Base-by-base conservation (phyloP, 2,797 vertebrate species). In the Dipus sagitta region DNA sequence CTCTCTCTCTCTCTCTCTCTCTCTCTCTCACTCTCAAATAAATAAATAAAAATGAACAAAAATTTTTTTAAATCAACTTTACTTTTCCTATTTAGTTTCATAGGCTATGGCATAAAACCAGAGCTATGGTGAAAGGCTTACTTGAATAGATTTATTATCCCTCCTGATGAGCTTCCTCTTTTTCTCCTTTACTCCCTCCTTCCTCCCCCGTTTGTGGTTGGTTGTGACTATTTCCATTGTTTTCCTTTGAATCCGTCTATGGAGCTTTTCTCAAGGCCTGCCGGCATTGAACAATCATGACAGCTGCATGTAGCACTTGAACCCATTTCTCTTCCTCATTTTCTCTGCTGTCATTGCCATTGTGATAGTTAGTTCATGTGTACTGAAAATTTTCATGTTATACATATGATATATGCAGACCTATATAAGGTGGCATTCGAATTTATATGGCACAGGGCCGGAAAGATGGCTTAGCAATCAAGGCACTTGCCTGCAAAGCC, bases 361-460 rank as follows among this genome's bases (percentile, higher is more conserved):
- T 80, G 42, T 85, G 62, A 76, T 54, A 60, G 58, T 20, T 14
- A 34, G 80, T 91, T 80, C 8, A 6, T 32, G 67, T 65, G 89
- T 82, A 60, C 21, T 86, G 68, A 84, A 42, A 68, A 71, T 74
- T 86, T 94, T 62, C 38, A 67, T 30, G 52, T 32, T 67, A 64
- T 13, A 15, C 17, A 24, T 26, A 30, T n/a, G n/a, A 34, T 88
- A 18, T n/a, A 84, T 86, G 84, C n/a, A 91, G 58, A 74, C 23
- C 32, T 80, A 47, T 64, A 47, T 92, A 80, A 91, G 86, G 38
- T 64, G 24, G 47, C 24, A 93, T 18, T n/a, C 42, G 54, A n/a
- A 70, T 65, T 77, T 79, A 18, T 82, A 18, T 28, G 18, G 58
- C 62, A 5, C 71, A 32, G 42, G 42, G 42, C 42, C 9, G 42